Percentiles rank a stretch among this genome's conserved stretches.
Conservation (phyloP, 2,113 vertebrate species). For the Trichechus manatus region DNA sequence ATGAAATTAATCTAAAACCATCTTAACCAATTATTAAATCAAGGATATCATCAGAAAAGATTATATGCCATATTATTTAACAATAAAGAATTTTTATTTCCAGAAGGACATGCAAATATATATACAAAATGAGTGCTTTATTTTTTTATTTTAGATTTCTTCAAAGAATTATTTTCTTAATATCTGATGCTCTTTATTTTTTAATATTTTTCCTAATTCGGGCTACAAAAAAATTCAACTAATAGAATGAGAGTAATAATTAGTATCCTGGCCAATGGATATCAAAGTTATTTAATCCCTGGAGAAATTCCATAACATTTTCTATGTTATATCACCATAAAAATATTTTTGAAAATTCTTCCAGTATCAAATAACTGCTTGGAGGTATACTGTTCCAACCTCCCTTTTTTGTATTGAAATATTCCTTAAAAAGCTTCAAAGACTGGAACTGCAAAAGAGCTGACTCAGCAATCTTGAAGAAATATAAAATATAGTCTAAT, state of each 20-base stretch:
- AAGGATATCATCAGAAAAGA: neutral
- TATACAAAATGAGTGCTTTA: constrained; percentile 1
- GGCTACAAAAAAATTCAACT: constrained; percentile 20
- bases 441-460: neutral
- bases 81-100: constrained; percentile 42
- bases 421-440: neutral
- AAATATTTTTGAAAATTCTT: neutral
- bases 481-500: constrained; percentile 1
- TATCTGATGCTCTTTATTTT: neutral
- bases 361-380: neutral
- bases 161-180: constrained; percentile 6
- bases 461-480: neutral
- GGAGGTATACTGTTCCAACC: neutral
- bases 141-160: constrained; percentile 38
- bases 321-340: neutral
- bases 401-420: neutral
- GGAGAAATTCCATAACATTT: constrained; percentile 7
- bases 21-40: neutral
- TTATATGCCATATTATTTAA: neutral
- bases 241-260: constrained; percentile 20
- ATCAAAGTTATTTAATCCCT: neutral
- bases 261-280: neutral
- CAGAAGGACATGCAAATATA: constrained; percentile 18
- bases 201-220: constrained; percentile 1
- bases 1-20: constrained; percentile 20